Conservation (phyloP, 2,113 vertebrate species). For the Leucoraja erinaceus region DNA sequence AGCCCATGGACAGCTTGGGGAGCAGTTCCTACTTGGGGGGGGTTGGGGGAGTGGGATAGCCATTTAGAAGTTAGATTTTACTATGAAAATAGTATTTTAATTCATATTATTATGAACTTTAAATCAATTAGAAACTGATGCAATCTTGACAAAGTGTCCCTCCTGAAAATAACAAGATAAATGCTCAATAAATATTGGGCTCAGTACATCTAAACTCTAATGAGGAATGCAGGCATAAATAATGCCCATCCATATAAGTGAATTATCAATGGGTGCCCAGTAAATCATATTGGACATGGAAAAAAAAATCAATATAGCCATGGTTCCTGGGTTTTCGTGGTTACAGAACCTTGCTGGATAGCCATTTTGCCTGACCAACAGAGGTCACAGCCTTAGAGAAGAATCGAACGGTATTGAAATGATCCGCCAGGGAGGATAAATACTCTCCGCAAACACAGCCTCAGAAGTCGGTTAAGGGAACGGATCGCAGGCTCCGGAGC, state of each 20-base stretch:
- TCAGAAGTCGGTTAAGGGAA: too few species aligned
- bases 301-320: too few species aligned
- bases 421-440: too few species aligned
- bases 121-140: neutral
- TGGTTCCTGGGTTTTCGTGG: too few species aligned
- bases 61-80: neutral
- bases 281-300: neutral
- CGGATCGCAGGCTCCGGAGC: too few species aligned
- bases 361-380: too few species aligned
- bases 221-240: neutral
- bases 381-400: too few species aligned
- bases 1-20: neutral
- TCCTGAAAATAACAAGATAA: neutral
- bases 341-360: too few species aligned
- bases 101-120: neutral
- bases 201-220: neutral
- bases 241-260: neutral
- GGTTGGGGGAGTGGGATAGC: neutral
- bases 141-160: neutral
- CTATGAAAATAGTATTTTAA: neutral
- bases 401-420: too few species aligned
- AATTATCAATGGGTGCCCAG: neutral
- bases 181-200: too few species aligned
- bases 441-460: too few species aligned
- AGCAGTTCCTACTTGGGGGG: neutral